A percentile compares a stretch with the other conserved stretches of the same genome.
Conservation (phyloP, 2,888 invertebrate genomes). For the Synergus gifuensis region DNA sequence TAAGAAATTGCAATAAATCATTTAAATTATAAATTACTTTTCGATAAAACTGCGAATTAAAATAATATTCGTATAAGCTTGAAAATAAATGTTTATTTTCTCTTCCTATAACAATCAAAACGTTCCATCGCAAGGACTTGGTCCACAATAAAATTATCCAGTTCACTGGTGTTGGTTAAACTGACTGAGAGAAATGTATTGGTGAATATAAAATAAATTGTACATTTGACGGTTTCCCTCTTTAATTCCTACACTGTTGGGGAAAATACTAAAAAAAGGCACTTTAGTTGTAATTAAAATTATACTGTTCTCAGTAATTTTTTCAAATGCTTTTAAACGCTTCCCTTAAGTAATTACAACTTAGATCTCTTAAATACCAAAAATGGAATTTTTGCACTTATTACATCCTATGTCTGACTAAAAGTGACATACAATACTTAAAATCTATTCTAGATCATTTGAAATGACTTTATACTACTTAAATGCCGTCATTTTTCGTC, state of each 20-base stretch:
- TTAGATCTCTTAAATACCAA: too few relatives aligned
- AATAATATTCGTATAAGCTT: background rate
- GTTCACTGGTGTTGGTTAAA: background rate
- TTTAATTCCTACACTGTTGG: background rate
- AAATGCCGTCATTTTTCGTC: background rate
- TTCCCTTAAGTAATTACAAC: background rate
- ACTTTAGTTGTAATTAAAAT: background rate
- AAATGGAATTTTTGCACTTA: too few relatives aligned
- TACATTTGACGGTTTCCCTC: conserved; percentile 6
- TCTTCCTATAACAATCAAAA: background rate
- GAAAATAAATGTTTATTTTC: conserved; percentile 15
- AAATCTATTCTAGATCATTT: background rate
- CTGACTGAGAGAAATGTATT: background rate
- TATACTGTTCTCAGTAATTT: background rate
- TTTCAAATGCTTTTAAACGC: background rate
- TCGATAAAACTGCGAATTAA: background rate
- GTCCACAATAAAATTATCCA: background rate
- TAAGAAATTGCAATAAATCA: background rate
- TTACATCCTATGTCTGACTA: background rate
- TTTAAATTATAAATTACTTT: background rate
- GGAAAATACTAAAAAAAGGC: background rate
- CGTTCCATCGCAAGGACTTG: background rate
- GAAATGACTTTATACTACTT: background rate
- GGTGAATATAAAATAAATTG: conserved; percentile 21
- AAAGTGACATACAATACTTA: background rate